phyloP scores from a whole-genome alignment of 2,888 invertebrate species.

The Cosmia pyralina region DNA sequence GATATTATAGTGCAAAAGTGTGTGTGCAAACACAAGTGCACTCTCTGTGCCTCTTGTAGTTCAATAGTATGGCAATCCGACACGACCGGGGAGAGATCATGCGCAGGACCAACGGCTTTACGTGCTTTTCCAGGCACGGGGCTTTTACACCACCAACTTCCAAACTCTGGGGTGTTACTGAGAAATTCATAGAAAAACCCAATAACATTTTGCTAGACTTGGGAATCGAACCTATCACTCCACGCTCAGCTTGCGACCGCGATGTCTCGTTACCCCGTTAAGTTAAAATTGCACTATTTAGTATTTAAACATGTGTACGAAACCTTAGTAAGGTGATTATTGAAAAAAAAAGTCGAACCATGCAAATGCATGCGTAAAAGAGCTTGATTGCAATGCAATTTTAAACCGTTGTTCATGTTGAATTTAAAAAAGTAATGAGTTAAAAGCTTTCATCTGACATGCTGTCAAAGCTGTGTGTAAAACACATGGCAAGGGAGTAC shows the following conservation, averaged over 20 bases:
- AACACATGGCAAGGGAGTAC: not conserved
- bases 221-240: not conserved
- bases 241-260: not conserved
- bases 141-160: not conserved
- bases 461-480: not conserved
- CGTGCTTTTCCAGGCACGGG: not conserved
- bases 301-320: too few species aligned
- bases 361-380: too few species aligned
- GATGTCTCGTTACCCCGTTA: too few species aligned
- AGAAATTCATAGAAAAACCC: not conserved
- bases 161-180: not conserved
- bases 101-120: not conserved
- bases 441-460: not conserved
- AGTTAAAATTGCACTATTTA: too few species aligned
- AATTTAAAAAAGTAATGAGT: not conserved
- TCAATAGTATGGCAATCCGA: not conserved
- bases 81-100: not conserved
- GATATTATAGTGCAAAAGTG: not conserved
- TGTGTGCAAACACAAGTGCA: not conserved
- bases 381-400: not conserved
- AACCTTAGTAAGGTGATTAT: not conserved
- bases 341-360: not conserved
- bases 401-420: not conserved
- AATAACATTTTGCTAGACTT: not conserved
- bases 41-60: not conserved